Percentiles rank a stretch among this genome's conserved stretches.
Evolutionary conservation across 2,888 invertebrate genomes (phyloP).

Genomic region (Syritta pipiens): DNA sequence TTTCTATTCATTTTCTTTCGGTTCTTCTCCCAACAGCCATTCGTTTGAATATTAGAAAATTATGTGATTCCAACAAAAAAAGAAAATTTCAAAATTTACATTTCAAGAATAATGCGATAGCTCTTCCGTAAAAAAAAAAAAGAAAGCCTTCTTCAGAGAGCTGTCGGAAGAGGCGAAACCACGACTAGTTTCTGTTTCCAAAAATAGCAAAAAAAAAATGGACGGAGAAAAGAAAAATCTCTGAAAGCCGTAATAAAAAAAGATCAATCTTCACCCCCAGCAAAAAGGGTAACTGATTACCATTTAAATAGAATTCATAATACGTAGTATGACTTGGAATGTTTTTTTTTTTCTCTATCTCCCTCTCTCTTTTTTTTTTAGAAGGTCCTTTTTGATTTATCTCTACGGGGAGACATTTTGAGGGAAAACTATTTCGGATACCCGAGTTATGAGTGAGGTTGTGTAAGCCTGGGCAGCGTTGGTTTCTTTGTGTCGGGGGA

Average conservation of each 20-base stretch:
- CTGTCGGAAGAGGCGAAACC: no score
- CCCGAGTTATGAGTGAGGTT: constrained; percentile 52
- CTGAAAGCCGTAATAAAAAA: constrained; percentile 65
- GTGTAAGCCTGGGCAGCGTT: constrained; percentile 16
- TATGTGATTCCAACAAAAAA: constrained; percentile 48
- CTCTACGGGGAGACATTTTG: constrained; percentile 61
- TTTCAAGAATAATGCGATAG: constrained; percentile 62
- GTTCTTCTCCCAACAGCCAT: constrained; percentile 5
- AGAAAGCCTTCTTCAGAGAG: no score
- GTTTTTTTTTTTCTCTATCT: no score
- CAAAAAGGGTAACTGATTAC: constrained; percentile 69
- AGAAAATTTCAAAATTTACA: constrained; percentile 52
- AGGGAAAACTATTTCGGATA: constrained; percentile 62
- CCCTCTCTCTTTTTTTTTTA: no score
- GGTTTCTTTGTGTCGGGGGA: constrained; percentile 1
- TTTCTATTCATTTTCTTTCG: background rate
- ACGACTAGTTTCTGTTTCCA: constrained; percentile 12
- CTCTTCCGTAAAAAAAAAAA: constrained; percentile 49
- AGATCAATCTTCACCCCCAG: constrained; percentile 62
- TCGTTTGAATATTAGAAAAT: constrained; percentile 65
- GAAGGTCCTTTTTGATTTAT: constrained; percentile 62
- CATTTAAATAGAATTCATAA: constrained; percentile 69
- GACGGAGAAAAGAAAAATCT: constrained; percentile 50
- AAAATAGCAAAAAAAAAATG: constrained; percentile 15
- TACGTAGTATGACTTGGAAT: constrained; percentile 66